phyloP scores from a whole-genome alignment of 2,797 vertebrate genomes.

The Aselliscus stoliczkanus region DNA sequence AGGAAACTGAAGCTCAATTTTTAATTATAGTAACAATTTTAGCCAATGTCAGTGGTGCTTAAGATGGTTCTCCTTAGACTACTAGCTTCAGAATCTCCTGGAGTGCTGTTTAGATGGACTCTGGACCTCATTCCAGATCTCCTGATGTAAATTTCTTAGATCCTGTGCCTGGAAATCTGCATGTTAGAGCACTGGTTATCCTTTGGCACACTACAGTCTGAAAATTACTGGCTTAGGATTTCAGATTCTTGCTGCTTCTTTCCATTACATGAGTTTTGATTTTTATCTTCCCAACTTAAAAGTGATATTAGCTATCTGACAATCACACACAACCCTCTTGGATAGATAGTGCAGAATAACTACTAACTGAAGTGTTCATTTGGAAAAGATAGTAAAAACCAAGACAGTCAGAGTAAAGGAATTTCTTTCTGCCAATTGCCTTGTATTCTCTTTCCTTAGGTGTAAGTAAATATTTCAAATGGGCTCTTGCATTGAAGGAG shows the following conservation, averaged over 20 bases:
- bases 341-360: background rate
- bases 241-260: background rate
- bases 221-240: background rate
- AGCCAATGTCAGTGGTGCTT: background rate
- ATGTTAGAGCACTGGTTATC: background rate
- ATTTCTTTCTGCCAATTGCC: background rate
- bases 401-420: background rate
- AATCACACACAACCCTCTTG: background rate
- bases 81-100: background rate
- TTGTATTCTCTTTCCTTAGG: background rate
- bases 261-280: background rate
- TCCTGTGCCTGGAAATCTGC: background rate
- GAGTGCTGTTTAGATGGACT: background rate
- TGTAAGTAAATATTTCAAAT: background rate
- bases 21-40: background rate
- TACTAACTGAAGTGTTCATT: background rate
- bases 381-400: background rate
- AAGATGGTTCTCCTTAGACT: background rate
- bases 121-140: background rate
- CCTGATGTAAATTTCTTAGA: background rate
- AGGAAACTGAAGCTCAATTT: background rate
- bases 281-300: background rate
- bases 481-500: background rate
- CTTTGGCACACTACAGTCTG: background rate
- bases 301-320: background rate